phyloP scores from a whole-genome alignment of 2,113 vertebrate species.

The Ictidomys tridecemlineatus region DNA sequence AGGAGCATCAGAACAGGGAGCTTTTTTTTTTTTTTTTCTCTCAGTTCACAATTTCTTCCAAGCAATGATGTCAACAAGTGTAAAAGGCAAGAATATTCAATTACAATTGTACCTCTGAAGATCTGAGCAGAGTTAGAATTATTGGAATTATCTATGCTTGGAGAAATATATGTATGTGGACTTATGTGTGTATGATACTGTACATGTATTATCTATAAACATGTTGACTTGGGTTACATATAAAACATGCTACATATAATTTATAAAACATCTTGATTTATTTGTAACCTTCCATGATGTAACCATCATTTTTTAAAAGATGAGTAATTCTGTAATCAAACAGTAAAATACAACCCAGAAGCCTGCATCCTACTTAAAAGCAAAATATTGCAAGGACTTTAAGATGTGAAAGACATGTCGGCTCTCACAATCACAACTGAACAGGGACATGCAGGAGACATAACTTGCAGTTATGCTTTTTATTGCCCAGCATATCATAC shows the following conservation, averaged over 20 bases:
- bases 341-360: neutral
- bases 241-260: neutral
- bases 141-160: neutral
- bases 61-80: neutral
- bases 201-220: neutral
- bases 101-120: neutral
- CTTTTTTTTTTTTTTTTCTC: neutral
- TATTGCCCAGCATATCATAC: neutral
- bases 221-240: neutral
- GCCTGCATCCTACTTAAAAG: neutral
- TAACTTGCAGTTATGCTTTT: neutral
- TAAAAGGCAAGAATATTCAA: neutral
- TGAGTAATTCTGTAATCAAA: neutral
- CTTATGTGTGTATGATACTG: neutral
- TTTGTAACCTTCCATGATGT: neutral
- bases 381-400: neutral
- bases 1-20: neutral
- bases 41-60: neutral
- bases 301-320: neutral
- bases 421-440: neutral
- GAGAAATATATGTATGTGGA: neutral
- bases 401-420: neutral
- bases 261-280: neutral
- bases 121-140: neutral
- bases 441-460: accelerated